phyloP scores from a whole-genome alignment of 2,888 invertebrate species.

The Fissipunctia ypsillon region DNA sequence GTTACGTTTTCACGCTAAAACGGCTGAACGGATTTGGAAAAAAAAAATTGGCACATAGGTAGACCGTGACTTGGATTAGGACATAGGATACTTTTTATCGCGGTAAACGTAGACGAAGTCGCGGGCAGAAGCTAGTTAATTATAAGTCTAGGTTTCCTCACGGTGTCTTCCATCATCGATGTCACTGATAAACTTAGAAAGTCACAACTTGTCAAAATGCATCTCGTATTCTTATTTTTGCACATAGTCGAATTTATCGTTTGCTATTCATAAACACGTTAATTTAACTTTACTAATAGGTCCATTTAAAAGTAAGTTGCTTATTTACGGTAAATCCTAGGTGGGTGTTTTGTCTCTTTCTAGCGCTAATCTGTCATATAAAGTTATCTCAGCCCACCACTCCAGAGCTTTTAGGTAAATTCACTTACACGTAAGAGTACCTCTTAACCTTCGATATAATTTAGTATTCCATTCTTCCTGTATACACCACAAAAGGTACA shows the following conservation, averaged over 20 bases:
- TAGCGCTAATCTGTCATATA: constrained; percentile 17
- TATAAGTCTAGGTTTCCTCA: neutral
- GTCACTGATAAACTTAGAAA: neutral
- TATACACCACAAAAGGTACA: constrained; percentile 22
- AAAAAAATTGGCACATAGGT: no score
- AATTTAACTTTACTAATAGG: neutral
- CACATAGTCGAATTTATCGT: neutral
- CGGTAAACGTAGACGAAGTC: no score
- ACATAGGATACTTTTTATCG: no score
- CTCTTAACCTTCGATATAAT: constrained; percentile 26
- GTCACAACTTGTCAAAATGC: neutral
- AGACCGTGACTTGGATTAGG: no score
- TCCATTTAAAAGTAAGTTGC: no score
- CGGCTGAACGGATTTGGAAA: no score
- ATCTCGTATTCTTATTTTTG: neutral
- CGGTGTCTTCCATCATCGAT: neutral
- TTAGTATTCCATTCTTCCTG: constrained; percentile 14
- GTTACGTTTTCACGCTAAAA: no score
- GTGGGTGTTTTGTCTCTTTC: neutral
- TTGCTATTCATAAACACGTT: neutral
- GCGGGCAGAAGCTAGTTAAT: no score
- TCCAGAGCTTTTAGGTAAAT: constrained; percentile 47
- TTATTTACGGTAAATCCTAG: neutral
- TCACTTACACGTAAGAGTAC: constrained; percentile 33
- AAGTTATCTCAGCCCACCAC: constrained; percentile 29